Evolutionary conservation across 2,113 vertebrate species (phyloP).

Genomic region (Alethe diademata): DNA sequence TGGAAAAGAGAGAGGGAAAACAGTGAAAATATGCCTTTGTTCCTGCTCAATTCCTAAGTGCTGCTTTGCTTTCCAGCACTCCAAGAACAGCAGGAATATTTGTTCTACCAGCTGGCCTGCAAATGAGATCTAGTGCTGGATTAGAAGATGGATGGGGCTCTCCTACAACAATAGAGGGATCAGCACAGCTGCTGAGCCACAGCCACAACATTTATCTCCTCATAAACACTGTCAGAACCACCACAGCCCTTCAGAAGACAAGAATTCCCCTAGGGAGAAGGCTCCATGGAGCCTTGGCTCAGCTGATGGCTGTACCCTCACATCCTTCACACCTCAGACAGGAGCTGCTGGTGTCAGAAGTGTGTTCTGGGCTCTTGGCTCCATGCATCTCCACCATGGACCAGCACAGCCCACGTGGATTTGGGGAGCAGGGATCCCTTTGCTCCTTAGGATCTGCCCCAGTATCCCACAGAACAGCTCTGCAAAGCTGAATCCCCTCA

Average conservation of each 20-base stretch:
- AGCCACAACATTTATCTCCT: background rate
- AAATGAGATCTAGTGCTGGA: background rate
- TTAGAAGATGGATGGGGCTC: background rate
- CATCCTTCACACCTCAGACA: no score
- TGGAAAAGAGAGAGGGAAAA: slow-evolving; percentile 52
- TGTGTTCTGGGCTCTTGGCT: background rate
- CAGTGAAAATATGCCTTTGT: background rate
- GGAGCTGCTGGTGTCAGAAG: background rate
- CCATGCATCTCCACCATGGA: background rate
- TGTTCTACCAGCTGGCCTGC: background rate
- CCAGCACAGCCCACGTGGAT: background rate
- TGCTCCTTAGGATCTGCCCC: background rate
- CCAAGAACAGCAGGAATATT: background rate
- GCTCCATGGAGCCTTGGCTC: background rate
- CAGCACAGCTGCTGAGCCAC: background rate
- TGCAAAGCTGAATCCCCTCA: background rate
- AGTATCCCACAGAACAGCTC: background rate
- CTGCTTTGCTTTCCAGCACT: background rate
- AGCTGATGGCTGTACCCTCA: background rate
- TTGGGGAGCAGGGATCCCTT: background rate
- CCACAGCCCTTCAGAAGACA: background rate
- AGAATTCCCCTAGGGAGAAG: background rate
- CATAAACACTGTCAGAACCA: background rate
- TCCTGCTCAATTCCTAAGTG: background rate
- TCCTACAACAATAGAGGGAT: background rate